phyloP scores from a whole-genome alignment of 2,888 invertebrate species.

The Chrysolina haemoptera region DNA sequence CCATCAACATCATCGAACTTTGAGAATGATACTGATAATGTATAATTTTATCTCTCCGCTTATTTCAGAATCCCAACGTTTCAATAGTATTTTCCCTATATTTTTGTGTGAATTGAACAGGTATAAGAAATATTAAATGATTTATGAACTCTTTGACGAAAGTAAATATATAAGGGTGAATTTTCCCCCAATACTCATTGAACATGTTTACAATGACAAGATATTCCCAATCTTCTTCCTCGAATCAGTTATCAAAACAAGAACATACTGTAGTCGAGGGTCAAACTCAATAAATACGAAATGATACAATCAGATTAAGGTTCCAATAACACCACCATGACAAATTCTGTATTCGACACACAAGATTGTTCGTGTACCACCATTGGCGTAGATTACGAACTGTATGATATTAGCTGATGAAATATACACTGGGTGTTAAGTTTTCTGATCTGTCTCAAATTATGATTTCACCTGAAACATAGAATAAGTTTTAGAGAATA shows the following conservation, averaged over 20 bases:
- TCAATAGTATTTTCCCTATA: too few relatives aligned
- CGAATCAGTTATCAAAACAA: slow-evolving; percentile 60
- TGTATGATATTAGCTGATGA: neutral
- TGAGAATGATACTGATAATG: too few relatives aligned
- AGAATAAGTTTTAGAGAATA: too few relatives aligned
- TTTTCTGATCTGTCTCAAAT: too few relatives aligned
- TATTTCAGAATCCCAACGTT: too few relatives aligned
- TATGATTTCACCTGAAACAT: too few relatives aligned
- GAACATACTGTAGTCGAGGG: slow-evolving; percentile 57
- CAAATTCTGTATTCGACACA: slow-evolving; percentile 60
- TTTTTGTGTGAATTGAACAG: too few relatives aligned
- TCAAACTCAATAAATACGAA: slow-evolving; percentile 61
- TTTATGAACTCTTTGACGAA: neutral
- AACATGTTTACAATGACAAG: slow-evolving; percentile 41
- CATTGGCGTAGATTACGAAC: slow-evolving; percentile 33
- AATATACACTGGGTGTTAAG: too few relatives aligned
- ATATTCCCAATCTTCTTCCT: slow-evolving; percentile 46
- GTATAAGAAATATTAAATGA: neutral
- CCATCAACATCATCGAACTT: too few relatives aligned
- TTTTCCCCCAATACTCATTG: neutral
- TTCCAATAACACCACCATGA: slow-evolving; percentile 64
- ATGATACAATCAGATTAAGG: slow-evolving; percentile 63
- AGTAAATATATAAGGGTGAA: slow-evolving; percentile 12
- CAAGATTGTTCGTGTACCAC: slow-evolving; percentile 39
- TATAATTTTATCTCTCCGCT: too few relatives aligned